These are phyloP conservation scores for Aradophagus sp. DNA, from an alignment of 1,140 invertebrate genomes.

Conservation along the genomic window DNA sequence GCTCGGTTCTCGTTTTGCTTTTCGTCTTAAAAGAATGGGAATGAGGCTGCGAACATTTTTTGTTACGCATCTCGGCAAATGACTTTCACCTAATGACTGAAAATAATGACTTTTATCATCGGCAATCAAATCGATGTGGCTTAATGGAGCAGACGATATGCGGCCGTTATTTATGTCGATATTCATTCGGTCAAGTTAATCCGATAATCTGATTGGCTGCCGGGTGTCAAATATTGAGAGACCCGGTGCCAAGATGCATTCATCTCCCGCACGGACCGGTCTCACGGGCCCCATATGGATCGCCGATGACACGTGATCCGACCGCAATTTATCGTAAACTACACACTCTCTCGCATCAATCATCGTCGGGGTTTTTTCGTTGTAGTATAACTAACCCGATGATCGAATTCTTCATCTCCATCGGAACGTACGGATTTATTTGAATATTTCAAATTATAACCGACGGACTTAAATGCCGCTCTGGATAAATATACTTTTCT, in stretches of 20 bases:
- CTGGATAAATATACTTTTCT: too few relatives aligned
- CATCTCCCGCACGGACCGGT: constrained; percentile 47
- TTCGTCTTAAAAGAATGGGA: too few relatives aligned
- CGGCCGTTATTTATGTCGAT: constrained; percentile 47
- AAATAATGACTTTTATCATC: too few relatives aligned
- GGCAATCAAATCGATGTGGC: constrained; percentile 33
- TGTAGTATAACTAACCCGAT: constrained; percentile 7
- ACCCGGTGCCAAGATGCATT: constrained; percentile 62
- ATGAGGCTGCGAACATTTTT: background rate
- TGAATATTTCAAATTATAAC: background rate
- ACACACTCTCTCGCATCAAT: constrained; percentile 49
- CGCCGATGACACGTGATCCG: constrained; percentile 52
- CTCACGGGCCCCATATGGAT: constrained; percentile 12
- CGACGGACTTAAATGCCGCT: too few relatives aligned
- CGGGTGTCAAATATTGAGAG: constrained; percentile 71
- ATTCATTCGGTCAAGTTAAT: constrained; percentile 65
- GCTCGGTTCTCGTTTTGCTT: constrained; percentile 52
- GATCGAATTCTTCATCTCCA: constrained; percentile 21
- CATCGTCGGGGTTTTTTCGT: constrained; percentile 32
- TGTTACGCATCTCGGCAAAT: background rate
- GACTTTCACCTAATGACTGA: too few relatives aligned
- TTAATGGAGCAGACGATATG: constrained; percentile 48
- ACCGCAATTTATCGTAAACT: constrained; percentile 52
- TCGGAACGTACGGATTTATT: constrained; percentile 11
- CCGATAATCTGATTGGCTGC: constrained; percentile 72